Base-by-base conservation (phyloP, 2,797 vertebrate genomes). In the Percopsis omiscomaycus region DNA sequence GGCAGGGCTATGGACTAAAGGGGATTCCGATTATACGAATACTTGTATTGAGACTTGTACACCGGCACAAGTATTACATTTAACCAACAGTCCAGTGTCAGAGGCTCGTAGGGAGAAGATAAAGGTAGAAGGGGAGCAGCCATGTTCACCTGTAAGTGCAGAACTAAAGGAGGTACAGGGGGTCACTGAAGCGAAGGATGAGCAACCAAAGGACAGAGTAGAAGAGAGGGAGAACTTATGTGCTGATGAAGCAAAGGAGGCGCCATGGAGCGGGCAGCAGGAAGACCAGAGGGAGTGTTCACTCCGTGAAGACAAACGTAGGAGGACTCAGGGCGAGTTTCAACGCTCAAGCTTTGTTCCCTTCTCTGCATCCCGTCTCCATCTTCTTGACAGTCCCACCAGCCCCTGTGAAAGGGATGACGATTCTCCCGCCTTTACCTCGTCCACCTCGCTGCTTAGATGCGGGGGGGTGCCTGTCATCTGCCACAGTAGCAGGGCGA, bases 381-480 rank as follows among this genome's bases (percentile, higher is more conserved):
- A 29, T 42, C 27, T 49, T 13, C 3, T 44, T 32, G 8, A 30
- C 37, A n/a, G 27, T 15, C 53, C 59, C 12, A 0, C 46, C 49
- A 52, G 42, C 44, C 48, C 12, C 37, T 27, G 52, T 13, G 14
- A 44, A 11, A 49, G 29, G 15, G 56, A 59, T 14, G 53, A 16
- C 47, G 46, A 46, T 22, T 59, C 37, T 45, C 56, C 47, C 5
- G 14, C 65, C 6, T 57, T 30, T 15, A 59, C 59, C 16, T 68
- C 69, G 15, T 71, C 66, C 42, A 62, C 66, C 1, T 50, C 57
- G 13, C 65, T 44, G 46, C 71, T 3, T 0, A 79, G 71, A 56
- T 76, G 58, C 53, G 78, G 68, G 22, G 75, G 77, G 4, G 88
- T 91, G 27, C 82, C 86, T 10, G 90, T 92, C 37, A 92, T 92